Conservation (phyloP, 1,140 invertebrate species). For the Elymnias hypermnestra region DNA sequence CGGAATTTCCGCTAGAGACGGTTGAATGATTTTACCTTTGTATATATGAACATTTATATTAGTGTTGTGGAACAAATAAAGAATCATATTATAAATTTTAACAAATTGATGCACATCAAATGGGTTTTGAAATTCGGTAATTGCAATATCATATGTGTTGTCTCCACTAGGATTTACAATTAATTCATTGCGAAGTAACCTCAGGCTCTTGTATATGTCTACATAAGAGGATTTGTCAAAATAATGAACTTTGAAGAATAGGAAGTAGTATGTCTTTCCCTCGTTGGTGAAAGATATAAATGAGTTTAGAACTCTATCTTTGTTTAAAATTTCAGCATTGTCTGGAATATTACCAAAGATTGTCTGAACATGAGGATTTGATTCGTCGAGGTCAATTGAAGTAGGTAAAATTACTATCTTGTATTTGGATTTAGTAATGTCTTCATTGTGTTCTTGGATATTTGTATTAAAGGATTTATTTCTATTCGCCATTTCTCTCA, state of each 20-base stretch:
- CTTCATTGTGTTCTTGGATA: conserved; percentile 8
- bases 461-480: conserved; percentile 4
- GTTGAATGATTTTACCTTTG: conserved; percentile 18
- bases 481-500: conserved; percentile 30
- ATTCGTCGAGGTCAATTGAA: conserved; percentile 20
- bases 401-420: conserved; percentile 17
- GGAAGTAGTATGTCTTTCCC: no score
- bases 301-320: no score
- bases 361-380: conserved; percentile 16
- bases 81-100: conserved; percentile 19
- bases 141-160: conserved; percentile 16
- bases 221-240: no score
- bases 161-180: conserved; percentile 9
- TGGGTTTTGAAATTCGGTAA: conserved; percentile 22
- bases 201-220: no score
- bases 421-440: neutral
- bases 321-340: no score
- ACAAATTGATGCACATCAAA: conserved; percentile 20
- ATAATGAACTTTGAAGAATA: no score
- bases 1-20: conserved; percentile 13
- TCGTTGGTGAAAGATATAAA: no score
- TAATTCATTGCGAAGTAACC: conserved; percentile 1
- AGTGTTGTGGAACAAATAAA: conserved; percentile 15
- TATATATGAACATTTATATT: conserved; percentile 15
- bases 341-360: no score